Percentiles rank a stretch among this genome's conserved stretches.
Evolutionary conservation across 37 sponge, comb jelly and placozoan species (phyloP).

Genomic region (Theonella swinhoei): DNA sequence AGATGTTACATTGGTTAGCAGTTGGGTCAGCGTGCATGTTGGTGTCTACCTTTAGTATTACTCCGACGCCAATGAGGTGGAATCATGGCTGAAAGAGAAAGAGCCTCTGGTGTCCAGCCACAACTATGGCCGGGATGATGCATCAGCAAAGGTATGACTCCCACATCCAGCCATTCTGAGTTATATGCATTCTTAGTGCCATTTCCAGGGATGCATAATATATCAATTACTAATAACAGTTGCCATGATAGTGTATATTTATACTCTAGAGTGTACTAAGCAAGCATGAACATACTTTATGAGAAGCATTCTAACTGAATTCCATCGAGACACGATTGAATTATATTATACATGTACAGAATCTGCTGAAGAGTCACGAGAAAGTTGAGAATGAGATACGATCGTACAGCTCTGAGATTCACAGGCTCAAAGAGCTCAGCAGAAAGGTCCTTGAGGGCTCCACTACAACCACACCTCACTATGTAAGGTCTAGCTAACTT

Average conservation of each 20-base stretch:
- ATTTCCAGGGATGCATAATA: no score
- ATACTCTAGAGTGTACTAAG: no score
- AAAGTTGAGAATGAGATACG: conserved; percentile 72
- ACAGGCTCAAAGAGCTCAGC: conserved; percentile 76
- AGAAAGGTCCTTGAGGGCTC: conserved; percentile 66
- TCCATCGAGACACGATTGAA: no score
- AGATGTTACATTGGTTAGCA: background rate
- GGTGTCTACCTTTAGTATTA: conserved; percentile 63
- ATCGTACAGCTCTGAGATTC: conserved; percentile 79
- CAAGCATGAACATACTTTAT: no score
- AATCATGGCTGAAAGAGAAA: conserved; percentile 93
- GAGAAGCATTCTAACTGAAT: no score
- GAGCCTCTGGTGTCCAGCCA: conserved; percentile 81
- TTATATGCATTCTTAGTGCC: no score
- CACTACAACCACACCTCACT: conserved; percentile 9
- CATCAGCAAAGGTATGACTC: conserved; percentile 62
- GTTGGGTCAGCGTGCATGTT: background rate
- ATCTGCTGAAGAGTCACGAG: conserved; percentile 82
- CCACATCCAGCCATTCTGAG: no score
- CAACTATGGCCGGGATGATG: conserved; percentile 85
- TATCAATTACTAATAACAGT: no score
- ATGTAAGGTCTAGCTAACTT: conserved; percentile 41
- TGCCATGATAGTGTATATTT: no score
- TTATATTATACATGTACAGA: no score
- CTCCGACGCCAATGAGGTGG: conserved; percentile 93